Evolutionary conservation across 2,797 vertebrate species (phyloP).

Genomic region (Rhinichthys osculus): DNA sequence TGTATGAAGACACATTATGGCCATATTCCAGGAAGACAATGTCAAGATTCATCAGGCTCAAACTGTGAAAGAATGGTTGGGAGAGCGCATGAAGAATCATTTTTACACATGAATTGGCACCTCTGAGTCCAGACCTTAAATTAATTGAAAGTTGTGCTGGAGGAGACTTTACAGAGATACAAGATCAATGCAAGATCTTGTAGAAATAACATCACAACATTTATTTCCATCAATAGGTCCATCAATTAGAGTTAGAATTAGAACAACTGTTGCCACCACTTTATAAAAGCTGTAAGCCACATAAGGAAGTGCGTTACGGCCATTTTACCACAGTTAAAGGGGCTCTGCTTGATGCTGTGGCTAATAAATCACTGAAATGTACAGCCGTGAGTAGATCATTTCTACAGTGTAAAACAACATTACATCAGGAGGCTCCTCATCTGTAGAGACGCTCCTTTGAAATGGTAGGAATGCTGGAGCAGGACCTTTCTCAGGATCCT

Average conservation of each 20-base stretch:
- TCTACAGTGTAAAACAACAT: neutral
- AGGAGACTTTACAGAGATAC: neutral
- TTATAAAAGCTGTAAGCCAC: neutral
- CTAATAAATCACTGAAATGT: neutral
- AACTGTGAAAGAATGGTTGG: no score
- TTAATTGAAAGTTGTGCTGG: no score
- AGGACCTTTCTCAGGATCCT: slow-evolving; percentile 94
- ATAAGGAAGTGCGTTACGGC: neutral
- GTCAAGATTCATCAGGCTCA: no score
- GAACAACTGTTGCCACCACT: neutral
- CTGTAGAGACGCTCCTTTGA: slow-evolving; percentile 90
- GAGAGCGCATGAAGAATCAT: no score
- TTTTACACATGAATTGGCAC: no score
- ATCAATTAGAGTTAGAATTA: neutral
- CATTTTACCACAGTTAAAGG: no score
- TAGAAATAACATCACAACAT: no score
- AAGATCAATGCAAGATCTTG: neutral
- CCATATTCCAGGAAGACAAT: no score
- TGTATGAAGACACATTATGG: no score
- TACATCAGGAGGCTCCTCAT: slow-evolving; percentile 90
- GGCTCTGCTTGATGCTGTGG: neutral
- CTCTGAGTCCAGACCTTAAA: no score
- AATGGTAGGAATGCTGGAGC: slow-evolving; percentile 92
- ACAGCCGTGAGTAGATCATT: neutral
- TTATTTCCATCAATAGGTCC: no score